Evolutionary conservation across 23 tunicate species (phyloP).

Genomic region (Halocynthia aurantium): DNA sequence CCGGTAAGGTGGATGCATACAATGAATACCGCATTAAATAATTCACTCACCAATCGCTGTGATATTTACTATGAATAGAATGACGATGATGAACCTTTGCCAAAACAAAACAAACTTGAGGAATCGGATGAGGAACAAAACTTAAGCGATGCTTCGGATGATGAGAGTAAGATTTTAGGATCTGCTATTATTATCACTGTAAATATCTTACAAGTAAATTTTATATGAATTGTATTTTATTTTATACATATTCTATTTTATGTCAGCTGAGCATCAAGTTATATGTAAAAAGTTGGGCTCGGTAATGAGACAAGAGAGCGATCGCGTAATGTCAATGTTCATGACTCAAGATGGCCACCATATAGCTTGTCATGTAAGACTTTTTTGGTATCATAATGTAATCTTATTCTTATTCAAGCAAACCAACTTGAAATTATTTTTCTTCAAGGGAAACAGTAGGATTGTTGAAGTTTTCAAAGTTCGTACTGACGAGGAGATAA

Average conservation of each 20-base stretch:
- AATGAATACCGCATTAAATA: no score
- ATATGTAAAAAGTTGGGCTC: constrained; percentile 63
- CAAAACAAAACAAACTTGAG: neutral
- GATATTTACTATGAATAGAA: neutral
- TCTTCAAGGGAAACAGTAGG: constrained; percentile 58
- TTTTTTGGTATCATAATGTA: neutral
- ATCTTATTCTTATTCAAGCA: no score
- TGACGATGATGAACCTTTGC: neutral
- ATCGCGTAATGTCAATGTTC: constrained; percentile 50
- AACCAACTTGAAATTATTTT: neutral
- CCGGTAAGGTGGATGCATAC: neutral
- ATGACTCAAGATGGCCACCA: constrained; percentile 44
- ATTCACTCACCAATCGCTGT: no score
- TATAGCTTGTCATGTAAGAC: constrained; percentile 64
- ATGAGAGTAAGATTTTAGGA: neutral
- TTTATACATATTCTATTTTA: no score
- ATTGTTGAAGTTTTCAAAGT: constrained; percentile 56
- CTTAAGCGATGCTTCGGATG: neutral
- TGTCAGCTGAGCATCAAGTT: constrained; percentile 2
- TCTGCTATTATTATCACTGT: no score
- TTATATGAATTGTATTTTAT: no score
- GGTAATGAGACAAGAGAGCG: constrained; percentile 46
- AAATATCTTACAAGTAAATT: no score
- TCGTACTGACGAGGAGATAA: constrained; percentile 39
- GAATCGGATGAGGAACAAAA: neutral